Base-by-base conservation (phyloP, 2,888 invertebrate genomes). In the Willowsia nigromaculata region DNA sequence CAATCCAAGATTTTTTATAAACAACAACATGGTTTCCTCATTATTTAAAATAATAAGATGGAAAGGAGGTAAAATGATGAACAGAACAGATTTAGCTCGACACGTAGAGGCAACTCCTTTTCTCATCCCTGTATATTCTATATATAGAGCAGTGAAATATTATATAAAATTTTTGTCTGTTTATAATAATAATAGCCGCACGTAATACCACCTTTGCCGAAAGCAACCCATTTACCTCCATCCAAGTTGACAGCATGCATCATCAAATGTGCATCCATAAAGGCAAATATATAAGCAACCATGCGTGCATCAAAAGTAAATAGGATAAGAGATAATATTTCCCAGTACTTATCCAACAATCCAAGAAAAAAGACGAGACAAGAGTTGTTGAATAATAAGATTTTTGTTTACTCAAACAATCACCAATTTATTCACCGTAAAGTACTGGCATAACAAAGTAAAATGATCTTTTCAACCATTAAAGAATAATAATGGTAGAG, bases 141-240 rank as follows among this genome's bases (percentile, higher is more conserved):
- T 62, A 9, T 27, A 62, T 30, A 62, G 65, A n/a, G n/a, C 9
- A 37, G 15, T 15, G 2, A 33, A 37, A 18, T 37, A 18, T 0
- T n/a, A 37, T 33, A 33, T 33, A 33, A 0, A 37, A 37, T 68
- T 1, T 68, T 18, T 68, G 1, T 37, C 7, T 68, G 2, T 68
- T 30, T 37, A 37, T 68, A 37, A 37, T 68, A 37, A 33, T 68
- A 68, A 37, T 37, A 68, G n/a, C 33, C 65, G 37, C 37, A 37
- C 37, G 50, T 37, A 71, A 53, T 71, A 71, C 50, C 71, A 53
- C 18, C 53, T 76, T 76, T 1, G 80, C 86, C 86, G 80, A 80
- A 78, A 86, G 86, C 68, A 86, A 80, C 78, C 86, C 65, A 86
- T 86, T 86, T 86, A 86, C 86, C 78, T 86, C 86, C 74, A 74